Base-by-base conservation (phyloP, 1,140 invertebrate species). In the Hirudo medicinalis region DNA sequence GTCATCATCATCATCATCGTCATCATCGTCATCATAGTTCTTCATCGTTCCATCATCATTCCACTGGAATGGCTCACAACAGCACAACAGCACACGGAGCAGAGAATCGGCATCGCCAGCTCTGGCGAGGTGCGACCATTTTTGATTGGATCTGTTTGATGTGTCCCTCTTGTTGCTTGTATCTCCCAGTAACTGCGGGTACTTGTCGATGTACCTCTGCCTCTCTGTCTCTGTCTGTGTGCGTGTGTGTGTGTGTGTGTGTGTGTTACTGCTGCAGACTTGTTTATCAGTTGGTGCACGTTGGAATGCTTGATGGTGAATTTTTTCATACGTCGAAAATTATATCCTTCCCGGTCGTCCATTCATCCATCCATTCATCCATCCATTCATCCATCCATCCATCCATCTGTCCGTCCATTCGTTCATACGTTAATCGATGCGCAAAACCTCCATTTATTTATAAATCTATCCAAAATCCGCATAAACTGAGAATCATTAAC, bases 1-100 rank as follows among this genome's bases (percentile, higher is more conserved):
- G 9, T 57, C 54, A 57, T 57, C 54, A 25, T 57, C 54, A 57
- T 57, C 54, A 57, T 57, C 54, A 57, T 92, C 78, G 88, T 88
- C 73, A 90, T 89, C 54, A 70, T 40, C 25, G 8, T 70, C 54
- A 68, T 32, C 32, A 9, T 40, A 22, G 32, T 20, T 36, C 22
- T 69, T 9, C 43, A 49, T 49, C 43, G 43, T 17, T 49, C 43
- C 43, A 17, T 49, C 43, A 49, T 49, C 43, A 49, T 49, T 49
- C 43, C 43, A 13, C 13, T 13, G 43, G 43, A 49, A 49, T 15
- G 43, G 43, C 43, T 49, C 43, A 49, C 43, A 49, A 17, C 5
- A 49, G 43, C 43, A 49, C 43, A 49, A 49, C 43, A 13, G 43
- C 43, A 49, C 43, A 49, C 32, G 15, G 3, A 49, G 43, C 43